Evolutionary conservation across 2,888 invertebrate genomes (phyloP).

Genomic region (Apoda limacodes): DNA sequence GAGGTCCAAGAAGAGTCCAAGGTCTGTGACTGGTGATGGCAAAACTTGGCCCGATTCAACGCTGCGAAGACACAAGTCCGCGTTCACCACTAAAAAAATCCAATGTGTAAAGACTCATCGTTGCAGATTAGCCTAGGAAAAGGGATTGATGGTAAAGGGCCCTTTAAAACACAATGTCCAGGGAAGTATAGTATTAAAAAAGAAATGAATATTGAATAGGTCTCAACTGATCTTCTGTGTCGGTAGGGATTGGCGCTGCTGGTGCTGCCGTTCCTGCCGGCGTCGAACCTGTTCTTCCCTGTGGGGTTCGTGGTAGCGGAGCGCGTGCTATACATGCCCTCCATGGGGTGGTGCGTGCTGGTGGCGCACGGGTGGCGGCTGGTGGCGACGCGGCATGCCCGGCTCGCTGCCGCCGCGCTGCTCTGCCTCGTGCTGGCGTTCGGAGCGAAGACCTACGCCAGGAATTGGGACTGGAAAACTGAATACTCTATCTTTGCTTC

Average conservation of each 20-base stretch:
- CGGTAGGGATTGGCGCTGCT: conserved; percentile 89
- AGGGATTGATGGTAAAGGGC: too few relatives aligned
- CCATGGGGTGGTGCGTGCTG: conserved; percentile 96
- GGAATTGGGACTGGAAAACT: conserved; percentile 94
- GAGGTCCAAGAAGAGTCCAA: too few relatives aligned
- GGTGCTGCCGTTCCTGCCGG: conserved; percentile 93
- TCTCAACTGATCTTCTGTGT: too few relatives aligned
- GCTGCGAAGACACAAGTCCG: too few relatives aligned
- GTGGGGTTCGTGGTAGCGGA: conserved; percentile 98
- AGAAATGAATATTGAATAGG: too few relatives aligned
- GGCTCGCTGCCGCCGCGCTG: conserved; percentile 74
- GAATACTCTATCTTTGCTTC: conserved; percentile 96
- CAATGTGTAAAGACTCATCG: too few relatives aligned
- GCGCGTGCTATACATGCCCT: conserved; percentile 94
- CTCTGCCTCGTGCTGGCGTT: conserved; percentile 81
- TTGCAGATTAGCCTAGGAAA: too few relatives aligned
- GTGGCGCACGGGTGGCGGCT: conserved; percentile 88
- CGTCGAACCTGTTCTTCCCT: conserved; percentile 97
- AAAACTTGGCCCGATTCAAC: too few relatives aligned
- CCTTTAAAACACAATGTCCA: too few relatives aligned
- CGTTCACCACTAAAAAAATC: too few relatives aligned
- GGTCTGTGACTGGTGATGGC: too few relatives aligned
- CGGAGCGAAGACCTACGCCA: conserved; percentile 84
- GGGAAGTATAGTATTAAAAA: too few relatives aligned
- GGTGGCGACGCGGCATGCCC: conserved; percentile 73